Evolutionary conservation across 2,888 invertebrate genomes (phyloP).

Genomic region (Melanostoma scalare): DNA sequence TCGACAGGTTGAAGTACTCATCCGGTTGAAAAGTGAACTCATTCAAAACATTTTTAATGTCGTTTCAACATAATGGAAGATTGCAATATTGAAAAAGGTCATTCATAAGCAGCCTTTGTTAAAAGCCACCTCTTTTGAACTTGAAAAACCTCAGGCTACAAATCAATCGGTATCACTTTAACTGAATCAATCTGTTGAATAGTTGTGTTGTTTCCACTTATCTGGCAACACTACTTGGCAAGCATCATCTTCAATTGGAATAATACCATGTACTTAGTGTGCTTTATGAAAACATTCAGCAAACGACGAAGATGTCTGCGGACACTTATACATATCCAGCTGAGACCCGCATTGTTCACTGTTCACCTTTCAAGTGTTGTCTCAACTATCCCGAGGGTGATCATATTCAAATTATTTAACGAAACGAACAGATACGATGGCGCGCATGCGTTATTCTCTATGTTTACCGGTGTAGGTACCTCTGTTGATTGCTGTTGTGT

Average conservation of each 20-base stretch:
- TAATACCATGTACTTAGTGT: constrained; percentile 24
- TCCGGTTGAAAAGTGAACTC: too few relatives aligned
- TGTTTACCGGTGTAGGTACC: not conserved
- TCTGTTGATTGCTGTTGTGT: constrained; percentile 19
- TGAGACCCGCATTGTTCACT: constrained; percentile 65
- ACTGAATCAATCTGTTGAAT: not conserved
- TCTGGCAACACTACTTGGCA: constrained; percentile 15
- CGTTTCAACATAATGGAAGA: too few relatives aligned
- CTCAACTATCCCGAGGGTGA: constrained; percentile 50
- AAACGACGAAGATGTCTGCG: constrained; percentile 30
- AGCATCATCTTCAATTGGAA: constrained; percentile 24
- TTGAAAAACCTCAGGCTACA: not conserved
- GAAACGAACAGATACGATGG: constrained; percentile 31
- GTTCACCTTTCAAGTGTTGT: constrained; percentile 67
- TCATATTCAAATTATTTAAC: constrained; percentile 68
- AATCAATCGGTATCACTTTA: not conserved
- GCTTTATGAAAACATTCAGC: constrained; percentile 59
- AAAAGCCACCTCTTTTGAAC: not conserved
- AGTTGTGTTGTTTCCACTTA: not conserved
- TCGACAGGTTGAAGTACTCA: too few relatives aligned
- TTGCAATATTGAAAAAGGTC: too few relatives aligned
- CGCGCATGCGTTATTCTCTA: constrained; percentile 31
- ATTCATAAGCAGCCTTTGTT: too few relatives aligned
- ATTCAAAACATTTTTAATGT: too few relatives aligned
- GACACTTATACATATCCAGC: constrained; percentile 42